Percentiles rank a stretch among this genome's conserved stretches.
Conservation (phyloP, 2,113 vertebrate species). For the Dipodomys ordii region DNA sequence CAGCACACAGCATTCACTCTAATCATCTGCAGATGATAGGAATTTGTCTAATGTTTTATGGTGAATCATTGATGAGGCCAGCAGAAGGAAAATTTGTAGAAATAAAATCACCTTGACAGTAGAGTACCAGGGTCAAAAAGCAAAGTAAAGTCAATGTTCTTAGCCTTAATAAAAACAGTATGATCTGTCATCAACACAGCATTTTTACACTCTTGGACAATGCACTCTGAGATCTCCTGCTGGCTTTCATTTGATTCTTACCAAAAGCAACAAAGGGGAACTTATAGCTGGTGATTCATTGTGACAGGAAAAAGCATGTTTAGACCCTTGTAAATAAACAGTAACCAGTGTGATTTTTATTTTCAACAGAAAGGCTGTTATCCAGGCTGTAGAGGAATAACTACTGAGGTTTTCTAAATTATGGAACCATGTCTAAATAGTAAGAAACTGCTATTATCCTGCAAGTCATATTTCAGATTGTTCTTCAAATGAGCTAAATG, state of each 20-base stretch:
- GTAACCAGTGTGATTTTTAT: slow-evolving; percentile 73
- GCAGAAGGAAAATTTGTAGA: slow-evolving; percentile 94
- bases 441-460: slow-evolving; percentile 58
- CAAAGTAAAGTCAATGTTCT: slow-evolving; percentile 93
- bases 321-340: slow-evolving; percentile 87
- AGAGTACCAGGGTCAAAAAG: slow-evolving; percentile 93
- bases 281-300: slow-evolving; percentile 92
- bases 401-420: slow-evolving; percentile 47
- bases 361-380: slow-evolving; percentile 70
- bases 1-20: slow-evolving; percentile 86
- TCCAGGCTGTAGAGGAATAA: slow-evolving; percentile 43
- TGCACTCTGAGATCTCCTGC: slow-evolving; percentile 92
- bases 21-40: slow-evolving; percentile 95
- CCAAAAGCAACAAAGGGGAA: slow-evolving; percentile 90
- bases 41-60: slow-evolving; percentile 92
- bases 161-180: slow-evolving; percentile 96
- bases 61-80: slow-evolving; percentile 89
- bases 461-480: slow-evolving; percentile 54
- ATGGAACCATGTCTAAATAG: slow-evolving; percentile 61
- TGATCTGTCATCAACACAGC: slow-evolving; percentile 93
- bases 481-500: slow-evolving; percentile 34
- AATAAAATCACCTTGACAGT: slow-evolving; percentile 96
- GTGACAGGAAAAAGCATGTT: slow-evolving; percentile 89
- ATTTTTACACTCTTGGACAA: slow-evolving; percentile 91
- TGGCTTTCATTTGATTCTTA: slow-evolving; percentile 94